Evolutionary conservation across 2,888 invertebrate genomes (phyloP).

Genomic region (Phalera bucephala): DNA sequence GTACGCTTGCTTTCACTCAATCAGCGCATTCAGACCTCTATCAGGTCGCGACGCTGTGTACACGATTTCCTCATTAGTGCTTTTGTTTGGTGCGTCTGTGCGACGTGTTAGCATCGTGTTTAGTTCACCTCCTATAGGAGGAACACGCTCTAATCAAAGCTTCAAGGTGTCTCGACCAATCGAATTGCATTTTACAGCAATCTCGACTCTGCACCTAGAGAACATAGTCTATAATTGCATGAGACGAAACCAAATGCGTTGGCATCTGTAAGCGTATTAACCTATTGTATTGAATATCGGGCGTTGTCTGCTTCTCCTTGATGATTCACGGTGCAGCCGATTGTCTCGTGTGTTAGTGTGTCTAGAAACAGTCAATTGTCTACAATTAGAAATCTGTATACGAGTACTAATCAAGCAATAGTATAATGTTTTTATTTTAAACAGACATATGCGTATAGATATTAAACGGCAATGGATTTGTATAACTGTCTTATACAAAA

Average conservation of each 20-base stretch:
- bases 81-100: constrained; percentile 60
- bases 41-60: constrained; percentile 43
- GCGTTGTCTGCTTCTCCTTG: constrained; percentile 24
- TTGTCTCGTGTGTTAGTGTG: constrained; percentile 21
- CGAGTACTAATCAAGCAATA: too few species aligned
- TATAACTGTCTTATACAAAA: too few species aligned
- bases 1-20: constrained; percentile 19
- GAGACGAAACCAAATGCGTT: constrained; percentile 29
- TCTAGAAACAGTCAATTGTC: constrained; percentile 11
- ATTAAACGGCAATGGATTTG: too few species aligned
- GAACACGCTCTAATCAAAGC: constrained; percentile 60
- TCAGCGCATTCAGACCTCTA: constrained; percentile 53
- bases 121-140: constrained; percentile 33
- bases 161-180: constrained; percentile 43
- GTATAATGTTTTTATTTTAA: too few species aligned
- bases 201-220: constrained; percentile 18
- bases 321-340: constrained; percentile 31
- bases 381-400: constrained; percentile 14
- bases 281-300: constrained; percentile 35
- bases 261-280: constrained; percentile 38
- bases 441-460: too few species aligned
- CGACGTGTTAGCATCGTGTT: constrained; percentile 31
- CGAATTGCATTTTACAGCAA: constrained; percentile 20
- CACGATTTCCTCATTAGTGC: constrained; percentile 77
- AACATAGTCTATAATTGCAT: constrained; percentile 17